Evolutionary conservation across 2,113 vertebrate species (phyloP).

Genomic region (Rhea americana): DNA sequence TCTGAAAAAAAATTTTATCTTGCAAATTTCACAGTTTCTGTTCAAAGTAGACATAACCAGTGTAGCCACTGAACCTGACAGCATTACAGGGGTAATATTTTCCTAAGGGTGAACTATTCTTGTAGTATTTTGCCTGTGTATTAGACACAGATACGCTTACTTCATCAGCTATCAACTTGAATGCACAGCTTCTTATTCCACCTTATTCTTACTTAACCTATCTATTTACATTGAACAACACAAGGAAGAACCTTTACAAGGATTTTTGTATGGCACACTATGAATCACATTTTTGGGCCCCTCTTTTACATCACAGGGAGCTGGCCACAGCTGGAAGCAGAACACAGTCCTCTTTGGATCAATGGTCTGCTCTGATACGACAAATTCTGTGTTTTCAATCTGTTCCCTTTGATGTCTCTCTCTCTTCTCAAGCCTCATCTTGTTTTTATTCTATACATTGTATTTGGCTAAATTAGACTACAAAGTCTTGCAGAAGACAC

Average conservation of each 20-base stretch:
- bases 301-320: constrained; percentile 23
- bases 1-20: not conserved
- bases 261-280: constrained; percentile 2
- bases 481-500: constrained; percentile 54
- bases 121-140: not conserved
- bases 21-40: not conserved
- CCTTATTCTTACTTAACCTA: constrained; percentile 21
- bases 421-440: constrained; percentile 58
- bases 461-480: constrained; percentile 63
- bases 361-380: constrained; percentile 44
- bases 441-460: constrained; percentile 64
- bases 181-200: not conserved
- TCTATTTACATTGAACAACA: constrained; percentile 21
- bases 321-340: constrained; percentile 59
- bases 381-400: constrained; percentile 64
- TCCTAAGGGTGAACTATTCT: not conserved
- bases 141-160: not conserved
- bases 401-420: constrained; percentile 58
- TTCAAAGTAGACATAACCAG: not conserved
- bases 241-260: not conserved
- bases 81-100: not conserved
- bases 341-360: constrained; percentile 45
- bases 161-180: not conserved
- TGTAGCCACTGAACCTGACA: not conserved
- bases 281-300: constrained; percentile 28